These are phyloP conservation scores for Drosophila mercatorum DNA, from an alignment of 2,888 invertebrate genomes.

Conservation along the genomic window DNA sequence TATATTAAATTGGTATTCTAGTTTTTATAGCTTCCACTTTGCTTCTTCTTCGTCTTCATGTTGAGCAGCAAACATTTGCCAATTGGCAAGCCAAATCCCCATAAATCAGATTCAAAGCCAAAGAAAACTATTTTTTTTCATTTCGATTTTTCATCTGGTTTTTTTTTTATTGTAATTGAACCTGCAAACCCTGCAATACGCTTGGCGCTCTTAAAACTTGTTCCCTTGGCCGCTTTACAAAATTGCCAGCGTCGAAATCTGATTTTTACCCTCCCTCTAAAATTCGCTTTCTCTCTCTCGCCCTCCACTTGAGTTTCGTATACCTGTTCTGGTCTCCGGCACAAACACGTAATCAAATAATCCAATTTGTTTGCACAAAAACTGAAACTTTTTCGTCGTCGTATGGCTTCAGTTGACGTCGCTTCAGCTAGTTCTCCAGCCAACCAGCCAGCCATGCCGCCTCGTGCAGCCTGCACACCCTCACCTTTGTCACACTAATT, in stretches of 20 bases:
- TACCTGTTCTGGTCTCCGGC: conserved; percentile 46
- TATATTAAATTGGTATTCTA: conserved; percentile 18
- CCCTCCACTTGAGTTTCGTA: conserved; percentile 13
- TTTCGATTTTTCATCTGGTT: neutral
- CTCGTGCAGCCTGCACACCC: conserved; percentile 2
- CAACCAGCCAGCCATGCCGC: neutral
- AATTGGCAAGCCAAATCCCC: conserved; percentile 55
- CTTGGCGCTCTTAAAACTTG: conserved; percentile 56
- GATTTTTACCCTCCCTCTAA: neutral
- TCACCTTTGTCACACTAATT: conserved; percentile 53
- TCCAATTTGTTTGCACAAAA: conserved; percentile 79
- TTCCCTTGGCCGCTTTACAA: conserved; percentile 66
- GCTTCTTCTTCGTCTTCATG: neutral
- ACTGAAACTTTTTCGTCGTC: conserved; percentile 70
- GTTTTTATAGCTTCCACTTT: neutral
- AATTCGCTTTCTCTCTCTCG: neutral
- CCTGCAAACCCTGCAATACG: conserved; percentile 7
- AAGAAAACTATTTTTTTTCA: conserved; percentile 19
- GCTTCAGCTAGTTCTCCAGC: conserved; percentile 24
- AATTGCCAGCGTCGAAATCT: conserved; percentile 38
- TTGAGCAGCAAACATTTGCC: conserved; percentile 35
- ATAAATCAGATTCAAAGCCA: conserved; percentile 56
- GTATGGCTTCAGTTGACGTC: conserved; percentile 67
- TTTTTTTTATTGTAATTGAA: conserved; percentile 12
- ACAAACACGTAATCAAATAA: conserved; percentile 78